A percentile compares a stretch with the other conserved stretches of the same genome.
Evolutionary conservation across 2,113 vertebrate species (phyloP).

Genomic region (Eulemur macaco): DNA sequence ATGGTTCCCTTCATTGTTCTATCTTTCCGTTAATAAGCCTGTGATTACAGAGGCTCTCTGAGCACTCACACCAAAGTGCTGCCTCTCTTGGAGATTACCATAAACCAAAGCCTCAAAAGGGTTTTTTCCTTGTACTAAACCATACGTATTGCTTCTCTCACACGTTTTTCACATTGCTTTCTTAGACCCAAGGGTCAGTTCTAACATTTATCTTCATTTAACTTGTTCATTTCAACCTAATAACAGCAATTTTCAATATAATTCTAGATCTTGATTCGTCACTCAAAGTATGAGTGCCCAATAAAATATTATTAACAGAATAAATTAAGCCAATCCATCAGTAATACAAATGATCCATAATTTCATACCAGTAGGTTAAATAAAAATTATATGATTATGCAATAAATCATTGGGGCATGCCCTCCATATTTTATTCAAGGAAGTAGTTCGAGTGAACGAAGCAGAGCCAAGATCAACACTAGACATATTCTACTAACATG

Average conservation of each 20-base stretch:
- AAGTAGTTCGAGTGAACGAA: background rate
- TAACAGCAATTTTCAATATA: background rate
- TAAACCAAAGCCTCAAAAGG: background rate
- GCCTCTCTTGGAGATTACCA: background rate
- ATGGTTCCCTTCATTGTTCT: background rate
- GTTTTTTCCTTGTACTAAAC: background rate
- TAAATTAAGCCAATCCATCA: background rate
- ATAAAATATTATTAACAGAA: background rate
- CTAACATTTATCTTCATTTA: constrained; percentile 29
- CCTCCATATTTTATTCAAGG: background rate
- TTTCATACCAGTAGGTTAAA: background rate
- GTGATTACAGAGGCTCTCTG: background rate
- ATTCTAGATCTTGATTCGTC: background rate
- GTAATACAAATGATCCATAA: constrained; percentile 23
- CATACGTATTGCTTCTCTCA: background rate
- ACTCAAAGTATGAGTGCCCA: background rate
- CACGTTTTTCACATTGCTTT: background rate
- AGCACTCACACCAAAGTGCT: background rate
- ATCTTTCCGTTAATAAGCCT: background rate
- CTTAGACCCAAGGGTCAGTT: background rate
- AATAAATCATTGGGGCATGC: background rate
- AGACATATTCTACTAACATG: background rate
- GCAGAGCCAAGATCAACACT: background rate
- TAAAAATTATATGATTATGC: constrained; percentile 26
- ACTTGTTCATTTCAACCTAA: background rate